Evolutionary conservation across 2,113 vertebrate species (phyloP), one percentile per base, ranked within the genome.

Genomic region (Manacus vitellinus): DNA sequence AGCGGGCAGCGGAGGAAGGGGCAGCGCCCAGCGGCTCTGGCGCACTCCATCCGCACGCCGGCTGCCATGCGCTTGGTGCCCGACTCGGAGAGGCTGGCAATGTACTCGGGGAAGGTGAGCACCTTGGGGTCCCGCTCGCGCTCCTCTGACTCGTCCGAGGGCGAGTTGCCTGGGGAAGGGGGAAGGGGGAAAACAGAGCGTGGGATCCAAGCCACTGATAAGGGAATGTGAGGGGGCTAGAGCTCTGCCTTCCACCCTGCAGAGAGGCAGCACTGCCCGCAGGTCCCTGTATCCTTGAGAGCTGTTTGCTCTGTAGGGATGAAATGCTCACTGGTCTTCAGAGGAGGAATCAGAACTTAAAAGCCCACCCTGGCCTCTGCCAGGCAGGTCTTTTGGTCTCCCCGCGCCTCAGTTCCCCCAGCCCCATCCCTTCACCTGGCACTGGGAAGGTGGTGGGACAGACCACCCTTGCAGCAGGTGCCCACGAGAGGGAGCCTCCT

Each of bases 121-220:
- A 99, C 99, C 83, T 99, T 98, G 41, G 99, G 98, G 96, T 99
- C 99, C 96, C 98, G 98, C 89, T 99, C 99, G 1, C 98, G 98
- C 88, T 99, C 99, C 94, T 99, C 99, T 0, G 99, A 99, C 97
- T 99, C 99, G 4, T 99, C 99, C 0, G 99, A 99, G 9, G 99
- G 99, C 2, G 99, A 99, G 97, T 99, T 99, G 44, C 99, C 99
- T 99, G 97, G 11, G 77, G 44, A 59, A 83, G 27, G 97, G 11
- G 77, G 44, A 59, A 83, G 27, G 22, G 58, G 20, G 55, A 31
- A 18, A 76, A n/a, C 22, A 67, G 46, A 22, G 44, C 19, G 25
- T 47, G 33, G 51, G 67, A 16, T 84, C 23, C 0, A 2, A 39
- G 67, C 19, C 55, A 27, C 3, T 3, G 2, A 2, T 4, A 24